These are phyloP conservation scores for Passer domesticus DNA, from an alignment of 2,113 vertebrate species.

Conservation along the genomic window DNA sequence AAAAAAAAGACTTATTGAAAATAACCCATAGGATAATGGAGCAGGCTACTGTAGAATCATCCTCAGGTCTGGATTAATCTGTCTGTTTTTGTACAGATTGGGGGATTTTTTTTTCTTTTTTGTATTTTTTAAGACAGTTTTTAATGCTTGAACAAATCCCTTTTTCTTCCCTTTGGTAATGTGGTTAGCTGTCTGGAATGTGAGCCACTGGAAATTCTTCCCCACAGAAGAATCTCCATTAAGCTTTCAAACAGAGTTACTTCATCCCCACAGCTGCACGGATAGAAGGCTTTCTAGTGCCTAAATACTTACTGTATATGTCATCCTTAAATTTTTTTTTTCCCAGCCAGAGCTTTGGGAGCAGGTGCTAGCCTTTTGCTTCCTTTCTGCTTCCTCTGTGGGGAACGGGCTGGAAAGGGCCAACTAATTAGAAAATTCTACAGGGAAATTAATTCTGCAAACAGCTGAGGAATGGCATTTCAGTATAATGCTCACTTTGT, in stretches of 20 bases:
- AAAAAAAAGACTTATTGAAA: not conserved
- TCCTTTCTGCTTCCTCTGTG: slow-evolving; percentile 70
- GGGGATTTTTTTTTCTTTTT: not conserved
- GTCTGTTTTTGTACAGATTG: not conserved
- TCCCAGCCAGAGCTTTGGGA: slow-evolving; percentile 61
- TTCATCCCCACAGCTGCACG: slow-evolving; percentile 69
- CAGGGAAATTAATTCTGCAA: slow-evolving; percentile 75
- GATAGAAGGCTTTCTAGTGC: slow-evolving; percentile 49
- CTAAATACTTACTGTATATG: slow-evolving; percentile 59
- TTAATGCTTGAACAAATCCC: slow-evolving; percentile 62
- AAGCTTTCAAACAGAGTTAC: slow-evolving; percentile 68
- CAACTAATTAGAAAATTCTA: slow-evolving; percentile 73
- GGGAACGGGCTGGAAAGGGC: slow-evolving; percentile 63
- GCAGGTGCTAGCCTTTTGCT: slow-evolving; percentile 81
- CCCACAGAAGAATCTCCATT: slow-evolving; percentile 64
- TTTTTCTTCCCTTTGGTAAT: slow-evolving; percentile 53
- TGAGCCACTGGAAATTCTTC: slow-evolving; percentile 69
- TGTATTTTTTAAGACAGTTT: not conserved
- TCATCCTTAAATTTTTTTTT: slow-evolving; percentile 54
- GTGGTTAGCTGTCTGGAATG: slow-evolving; percentile 71
- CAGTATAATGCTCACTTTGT: slow-evolving; percentile 69
- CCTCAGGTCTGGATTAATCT: not conserved
- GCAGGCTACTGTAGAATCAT: not conserved
- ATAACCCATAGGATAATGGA: not conserved
- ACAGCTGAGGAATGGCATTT: slow-evolving; percentile 84